Percentiles rank a stretch among this genome's conserved stretches.
Evolutionary conservation across 2,113 vertebrate genomes (phyloP).

Genomic region (Leucosticte australis): DNA sequence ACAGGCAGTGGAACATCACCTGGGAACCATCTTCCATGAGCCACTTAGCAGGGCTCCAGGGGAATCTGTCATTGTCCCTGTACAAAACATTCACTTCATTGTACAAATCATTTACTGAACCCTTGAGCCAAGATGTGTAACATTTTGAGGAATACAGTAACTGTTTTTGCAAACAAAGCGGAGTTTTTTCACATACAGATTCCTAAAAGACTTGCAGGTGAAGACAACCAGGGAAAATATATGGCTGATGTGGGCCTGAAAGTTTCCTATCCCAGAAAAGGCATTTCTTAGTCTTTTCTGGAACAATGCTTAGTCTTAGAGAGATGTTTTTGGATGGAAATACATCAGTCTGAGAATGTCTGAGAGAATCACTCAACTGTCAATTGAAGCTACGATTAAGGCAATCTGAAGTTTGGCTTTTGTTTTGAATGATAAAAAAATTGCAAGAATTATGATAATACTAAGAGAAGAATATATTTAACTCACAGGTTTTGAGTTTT

Average conservation of each 20-base stretch:
- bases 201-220: neutral
- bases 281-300: neutral
- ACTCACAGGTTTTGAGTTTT: neutral
- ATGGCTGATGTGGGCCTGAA: neutral
- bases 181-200: neutral
- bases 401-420: neutral
- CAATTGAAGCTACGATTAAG: neutral
- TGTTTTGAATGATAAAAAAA: neutral
- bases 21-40: neutral
- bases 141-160: neutral
- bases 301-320: neutral
- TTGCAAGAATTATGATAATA: neutral
- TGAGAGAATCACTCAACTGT: neutral
- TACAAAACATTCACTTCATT: neutral
- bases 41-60: neutral
- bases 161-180: neutral
- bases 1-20: neutral
- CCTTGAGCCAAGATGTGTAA: neutral
- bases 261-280: neutral
- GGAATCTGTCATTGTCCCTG: neutral
- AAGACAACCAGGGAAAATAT: neutral
- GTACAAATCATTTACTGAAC: neutral
- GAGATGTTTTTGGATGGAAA: neutral
- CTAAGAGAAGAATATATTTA: neutral
- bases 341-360: neutral